Evolutionary conservation across 2,888 invertebrate species (phyloP), one percentile per base, ranked within the genome.

Genomic region (Blastobasis adustella): DNA sequence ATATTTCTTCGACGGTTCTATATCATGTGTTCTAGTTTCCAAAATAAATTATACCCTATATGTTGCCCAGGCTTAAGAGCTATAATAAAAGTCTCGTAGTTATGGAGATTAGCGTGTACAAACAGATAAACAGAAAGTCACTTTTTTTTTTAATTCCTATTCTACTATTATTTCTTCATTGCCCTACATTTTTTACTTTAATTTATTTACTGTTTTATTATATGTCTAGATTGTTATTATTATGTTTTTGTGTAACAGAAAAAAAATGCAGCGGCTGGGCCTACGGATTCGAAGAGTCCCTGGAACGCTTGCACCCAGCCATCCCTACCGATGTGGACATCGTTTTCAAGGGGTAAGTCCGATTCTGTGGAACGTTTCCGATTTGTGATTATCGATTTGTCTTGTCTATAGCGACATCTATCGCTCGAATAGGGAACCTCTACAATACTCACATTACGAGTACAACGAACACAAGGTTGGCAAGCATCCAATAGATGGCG

Each of bases 341-440:
- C 5, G 58, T 54, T 2, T 58, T 58, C 47, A 41, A 52, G 9
- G 51, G 49, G 58, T 58, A 51, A 49, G 36, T 23, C 8, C 41
- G 23, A 23, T 8, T 48, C 10, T 48, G 39, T 23, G 23, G 23
- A 1, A 23, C 23, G 23, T 23, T 23, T 23, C 23, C 23, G 23
- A 23, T 23, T 23, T 23, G 23, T 23, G 23, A 23, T 23, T 23
- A 23, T 23, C 23, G 2, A 23, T 46, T 5, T 9, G 49, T 10
- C 5, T 37, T 4, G 37, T 37, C 9, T 5, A 4, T 46, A 37
- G 9, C 9, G 8, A n/a, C 9, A 42, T 8, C 41, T 40, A 8
- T 42, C 7, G 42, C 7, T 10, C 42, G 42, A 6, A 1, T 42
- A 10, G 42, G 5, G 5, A 42, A 8, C 9, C n/a, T 3, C 5